Base-by-base conservation (phyloP, 1,140 invertebrate genomes). In the Polypedilum vanderplanki region DNA sequence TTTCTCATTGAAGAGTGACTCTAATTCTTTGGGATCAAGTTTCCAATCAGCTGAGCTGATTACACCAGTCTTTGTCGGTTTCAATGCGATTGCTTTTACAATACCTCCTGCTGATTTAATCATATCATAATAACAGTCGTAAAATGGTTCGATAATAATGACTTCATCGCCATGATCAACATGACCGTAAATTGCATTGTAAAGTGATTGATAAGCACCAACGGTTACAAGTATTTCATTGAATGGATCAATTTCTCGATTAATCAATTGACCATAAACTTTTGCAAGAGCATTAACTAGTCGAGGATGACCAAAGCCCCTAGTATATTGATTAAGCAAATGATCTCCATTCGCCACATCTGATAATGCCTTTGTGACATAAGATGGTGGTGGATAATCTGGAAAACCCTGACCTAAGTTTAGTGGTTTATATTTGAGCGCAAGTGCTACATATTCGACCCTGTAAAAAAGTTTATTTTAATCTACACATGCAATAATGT, bases 381-480 rank as follows among this genome's bases (percentile, higher is more conserved):
- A 90, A 57, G 90, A 85, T 0, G 97, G 96, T 17, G 94, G 89
- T 78, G 90, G 87, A 85, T 93, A 97, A 83, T 99, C 96, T 0
- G 97, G 96, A 84, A 99, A 99, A 2, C 98, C 98, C 88, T 99
- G 97, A 0, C 98, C 98, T 41, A 99, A 86, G 85, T 99, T 99
- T 10, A 97, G 81, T 0, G 97, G 95, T 79, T 98, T 95, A 79
- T 95, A 88, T 78, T 98, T 89, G 70, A 88, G 80, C 22, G 94
- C 94, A 67, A 99, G 82, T 76, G 92, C 88, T 76, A 93, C 95
- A 82, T 98, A 98, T 84, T 99, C 97, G 24, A 97, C 94, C 97
- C 96, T 98, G 78, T 77, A 33, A 70, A 75, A 41, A 74, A 1
- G 41, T 41, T 74, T 18, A 40, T 75, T 12, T 57, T 70, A 74